Evolutionary conservation across 1,140 invertebrate species (phyloP).

Genomic region (Apolygus lucorum): DNA sequence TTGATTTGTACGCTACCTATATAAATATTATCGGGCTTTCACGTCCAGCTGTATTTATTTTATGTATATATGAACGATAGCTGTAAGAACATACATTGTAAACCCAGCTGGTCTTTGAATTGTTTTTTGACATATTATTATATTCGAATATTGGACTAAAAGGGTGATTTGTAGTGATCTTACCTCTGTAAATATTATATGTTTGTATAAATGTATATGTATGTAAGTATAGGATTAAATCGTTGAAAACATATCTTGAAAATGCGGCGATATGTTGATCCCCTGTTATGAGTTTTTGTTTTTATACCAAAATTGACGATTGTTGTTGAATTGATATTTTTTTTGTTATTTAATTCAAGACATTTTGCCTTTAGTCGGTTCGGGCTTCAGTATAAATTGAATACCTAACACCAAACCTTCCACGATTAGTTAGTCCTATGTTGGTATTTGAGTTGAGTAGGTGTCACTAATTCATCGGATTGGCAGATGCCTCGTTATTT

Average conservation of each 20-base stretch:
- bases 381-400: too few relatives aligned
- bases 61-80: background rate
- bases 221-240: constrained; percentile 9
- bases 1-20: background rate
- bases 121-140: background rate
- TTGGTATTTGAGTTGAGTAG: too few relatives aligned
- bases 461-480: too few relatives aligned
- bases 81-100: background rate
- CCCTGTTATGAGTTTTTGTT: background rate
- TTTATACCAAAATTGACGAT: background rate
- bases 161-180: constrained; percentile 1
- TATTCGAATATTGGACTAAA: background rate
- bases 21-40: constrained; percentile 9
- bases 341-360: background rate
- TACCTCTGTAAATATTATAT: constrained; percentile 10
- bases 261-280: background rate
- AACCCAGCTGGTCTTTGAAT: constrained; percentile 1
- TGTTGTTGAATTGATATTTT: background rate
- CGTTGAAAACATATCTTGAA: background rate
- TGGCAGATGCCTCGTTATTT: too few relatives aligned
- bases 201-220: constrained; percentile 21
- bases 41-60: constrained; percentile 1
- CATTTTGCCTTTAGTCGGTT: background rate
- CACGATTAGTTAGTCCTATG: too few relatives aligned
- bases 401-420: too few relatives aligned